A percentile compares a stretch with the other conserved stretches of the same genome.
phyloP scores from a whole-genome alignment of 2,888 invertebrate genomes.

The Orthosia incerta region DNA sequence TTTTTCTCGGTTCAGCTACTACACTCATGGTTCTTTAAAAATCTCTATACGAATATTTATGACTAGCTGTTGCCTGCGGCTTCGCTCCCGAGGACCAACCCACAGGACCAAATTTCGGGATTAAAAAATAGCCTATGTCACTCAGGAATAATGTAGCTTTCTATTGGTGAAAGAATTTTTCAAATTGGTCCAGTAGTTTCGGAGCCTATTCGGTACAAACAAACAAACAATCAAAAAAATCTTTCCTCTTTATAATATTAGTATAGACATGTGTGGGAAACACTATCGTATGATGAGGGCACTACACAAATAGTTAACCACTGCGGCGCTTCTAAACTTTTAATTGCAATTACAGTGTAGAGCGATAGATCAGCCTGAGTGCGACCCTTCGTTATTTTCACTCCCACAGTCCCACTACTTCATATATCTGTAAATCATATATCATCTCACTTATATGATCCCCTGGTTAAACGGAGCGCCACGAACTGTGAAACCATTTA shows the following conservation, averaged over 20 bases:
- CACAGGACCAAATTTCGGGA: too few species aligned
- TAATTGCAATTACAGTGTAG: constrained; percentile 52
- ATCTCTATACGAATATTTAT: neutral
- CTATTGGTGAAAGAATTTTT: too few species aligned
- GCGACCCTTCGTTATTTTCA: constrained; percentile 30
- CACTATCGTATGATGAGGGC: neutral
- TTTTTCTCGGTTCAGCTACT: neutral
- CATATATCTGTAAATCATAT: constrained; percentile 28
- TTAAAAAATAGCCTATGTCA: too few species aligned
- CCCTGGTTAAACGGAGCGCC: constrained; percentile 17
- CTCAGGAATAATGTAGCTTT: too few species aligned
- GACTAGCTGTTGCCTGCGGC: too few species aligned
- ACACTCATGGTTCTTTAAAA: neutral
- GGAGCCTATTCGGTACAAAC: too few species aligned
- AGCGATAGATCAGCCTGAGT: constrained; percentile 24
- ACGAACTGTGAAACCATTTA: constrained; percentile 19
- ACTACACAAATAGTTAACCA: constrained; percentile 7
- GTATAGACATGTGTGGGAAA: constrained; percentile 13
- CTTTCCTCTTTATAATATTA: too few species aligned
- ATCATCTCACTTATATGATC: constrained; percentile 29
- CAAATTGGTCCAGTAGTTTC: too few species aligned
- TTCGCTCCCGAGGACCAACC: too few species aligned
- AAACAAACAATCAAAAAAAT: too few species aligned
- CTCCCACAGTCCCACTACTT: neutral
- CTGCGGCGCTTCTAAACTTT: constrained; percentile 36